Evolutionary conservation across 2,113 vertebrate species (phyloP).

Genomic region (Catharus fuscescens): DNA sequence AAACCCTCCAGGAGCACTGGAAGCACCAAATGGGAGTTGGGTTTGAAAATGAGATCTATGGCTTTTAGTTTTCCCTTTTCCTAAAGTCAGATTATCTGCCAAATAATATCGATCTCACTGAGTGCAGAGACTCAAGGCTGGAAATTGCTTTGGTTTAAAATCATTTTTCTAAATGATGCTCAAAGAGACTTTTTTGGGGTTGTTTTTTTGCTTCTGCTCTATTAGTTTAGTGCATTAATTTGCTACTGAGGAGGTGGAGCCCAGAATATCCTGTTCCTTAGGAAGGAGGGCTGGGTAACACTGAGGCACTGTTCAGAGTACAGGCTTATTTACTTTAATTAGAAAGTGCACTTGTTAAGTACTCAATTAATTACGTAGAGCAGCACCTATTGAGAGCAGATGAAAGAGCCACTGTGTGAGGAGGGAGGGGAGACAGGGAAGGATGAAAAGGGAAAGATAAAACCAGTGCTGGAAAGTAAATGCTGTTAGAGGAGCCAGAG

Average conservation of each 20-base stretch:
- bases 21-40: not conserved
- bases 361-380: constrained; percentile 60
- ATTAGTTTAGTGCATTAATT: constrained; percentile 47
- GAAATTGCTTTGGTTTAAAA: not conserved
- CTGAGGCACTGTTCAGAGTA: constrained; percentile 48
- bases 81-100: not conserved
- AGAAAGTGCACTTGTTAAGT: constrained; percentile 56
- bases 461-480: not conserved
- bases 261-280: constrained; percentile 47
- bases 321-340: constrained; percentile 68
- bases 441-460: constrained; percentile 36
- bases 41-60: not conserved
- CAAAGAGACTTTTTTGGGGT: not conserved
- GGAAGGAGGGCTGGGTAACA: constrained; percentile 40
- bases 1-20: not conserved
- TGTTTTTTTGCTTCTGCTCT: not conserved
- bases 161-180: not conserved
- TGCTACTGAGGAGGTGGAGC: constrained; percentile 35
- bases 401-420: constrained; percentile 54
- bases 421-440: not conserved
- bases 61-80: not conserved
- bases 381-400: constrained; percentile 42
- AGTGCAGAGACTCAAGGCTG: not conserved
- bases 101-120: not conserved
- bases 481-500: not conserved